Evolutionary conservation across 2,797 vertebrate species (phyloP).

Genomic region (Caiman crocodilus): DNA sequence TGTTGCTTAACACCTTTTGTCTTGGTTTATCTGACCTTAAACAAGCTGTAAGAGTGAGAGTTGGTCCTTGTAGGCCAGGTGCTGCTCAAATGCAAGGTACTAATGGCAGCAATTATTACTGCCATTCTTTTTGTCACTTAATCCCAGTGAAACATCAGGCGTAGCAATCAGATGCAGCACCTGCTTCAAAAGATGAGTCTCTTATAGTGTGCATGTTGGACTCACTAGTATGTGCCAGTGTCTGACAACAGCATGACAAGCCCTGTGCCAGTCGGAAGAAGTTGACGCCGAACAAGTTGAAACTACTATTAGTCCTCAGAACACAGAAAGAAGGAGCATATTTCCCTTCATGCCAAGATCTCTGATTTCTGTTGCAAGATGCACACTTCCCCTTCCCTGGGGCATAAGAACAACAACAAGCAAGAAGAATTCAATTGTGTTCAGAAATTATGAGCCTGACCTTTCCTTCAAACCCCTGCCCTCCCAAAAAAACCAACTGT

Average conservation of each 20-base stretch:
- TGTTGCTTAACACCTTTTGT: not conserved
- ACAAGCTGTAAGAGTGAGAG: not conserved
- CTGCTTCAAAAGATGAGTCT: not conserved
- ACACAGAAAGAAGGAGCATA: not conserved
- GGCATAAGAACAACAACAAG: not conserved
- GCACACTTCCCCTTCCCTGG: not conserved
- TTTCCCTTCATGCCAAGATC: not conserved
- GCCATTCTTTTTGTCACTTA: not conserved
- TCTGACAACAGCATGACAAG: fast-evolving
- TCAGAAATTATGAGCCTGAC: not conserved
- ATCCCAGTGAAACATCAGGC: fast-evolving
- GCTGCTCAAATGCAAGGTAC: not conserved
- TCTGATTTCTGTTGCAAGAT: fast-evolving
- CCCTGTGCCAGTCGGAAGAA: not conserved
- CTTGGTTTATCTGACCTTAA: not conserved
- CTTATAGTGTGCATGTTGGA: not conserved
- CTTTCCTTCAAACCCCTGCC: not conserved
- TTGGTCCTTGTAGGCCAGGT: not conserved
- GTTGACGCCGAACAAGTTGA: slow-evolving; percentile 30
- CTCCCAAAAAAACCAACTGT: not conserved
- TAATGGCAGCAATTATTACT: too few relatives aligned
- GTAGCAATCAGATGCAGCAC: not conserved
- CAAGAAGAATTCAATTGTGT: not conserved
- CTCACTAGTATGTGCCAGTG: not conserved
- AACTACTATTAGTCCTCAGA: slow-evolving; percentile 18